Percentiles rank a stretch among this genome's conserved stretches.
Conservation (phyloP, 2,113 vertebrate genomes). For the Grantiella picta region DNA sequence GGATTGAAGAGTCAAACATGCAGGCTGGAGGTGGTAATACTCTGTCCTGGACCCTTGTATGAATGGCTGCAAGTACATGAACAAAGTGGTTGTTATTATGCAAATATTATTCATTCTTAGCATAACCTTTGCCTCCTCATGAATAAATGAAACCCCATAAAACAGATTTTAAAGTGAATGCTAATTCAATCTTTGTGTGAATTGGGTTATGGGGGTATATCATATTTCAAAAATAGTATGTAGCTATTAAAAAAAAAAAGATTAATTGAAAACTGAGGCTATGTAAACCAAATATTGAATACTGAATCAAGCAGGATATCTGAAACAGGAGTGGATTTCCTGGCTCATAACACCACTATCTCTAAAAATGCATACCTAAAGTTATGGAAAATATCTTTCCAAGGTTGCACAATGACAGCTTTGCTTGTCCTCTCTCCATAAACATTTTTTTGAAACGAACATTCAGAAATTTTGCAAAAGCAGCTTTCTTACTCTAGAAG, state of each 20-base stretch:
- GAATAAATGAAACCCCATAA: conserved; percentile 16
- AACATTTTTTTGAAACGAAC: neutral
- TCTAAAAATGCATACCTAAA: neutral
- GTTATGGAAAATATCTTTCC: neutral
- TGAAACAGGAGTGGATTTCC: neutral
- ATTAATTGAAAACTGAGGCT: neutral
- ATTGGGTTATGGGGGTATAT: neutral
- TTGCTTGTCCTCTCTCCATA: neutral
- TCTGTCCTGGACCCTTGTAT: neutral
- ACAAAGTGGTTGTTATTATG: neutral
- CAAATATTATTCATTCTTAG: conserved; percentile 31
- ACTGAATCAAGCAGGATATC: neutral
- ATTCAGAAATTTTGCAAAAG: neutral
- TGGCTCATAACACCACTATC: fast-evolving
- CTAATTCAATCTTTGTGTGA: neutral
- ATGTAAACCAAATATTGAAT: neutral
- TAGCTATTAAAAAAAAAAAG: neutral
- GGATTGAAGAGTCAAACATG: neutral
- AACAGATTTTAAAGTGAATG: neutral
- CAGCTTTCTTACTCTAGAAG: neutral
- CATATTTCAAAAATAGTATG: neutral
- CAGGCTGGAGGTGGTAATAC: neutral
- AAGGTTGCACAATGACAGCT: neutral
- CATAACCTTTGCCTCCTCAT: conserved; percentile 9
- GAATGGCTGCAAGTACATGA: neutral